Percentiles rank a stretch among this genome's conserved stretches.
Evolutionary conservation across 92 coral and sea anemone genomes (phyloP).

Genomic region (Meandrina meandrites): DNA sequence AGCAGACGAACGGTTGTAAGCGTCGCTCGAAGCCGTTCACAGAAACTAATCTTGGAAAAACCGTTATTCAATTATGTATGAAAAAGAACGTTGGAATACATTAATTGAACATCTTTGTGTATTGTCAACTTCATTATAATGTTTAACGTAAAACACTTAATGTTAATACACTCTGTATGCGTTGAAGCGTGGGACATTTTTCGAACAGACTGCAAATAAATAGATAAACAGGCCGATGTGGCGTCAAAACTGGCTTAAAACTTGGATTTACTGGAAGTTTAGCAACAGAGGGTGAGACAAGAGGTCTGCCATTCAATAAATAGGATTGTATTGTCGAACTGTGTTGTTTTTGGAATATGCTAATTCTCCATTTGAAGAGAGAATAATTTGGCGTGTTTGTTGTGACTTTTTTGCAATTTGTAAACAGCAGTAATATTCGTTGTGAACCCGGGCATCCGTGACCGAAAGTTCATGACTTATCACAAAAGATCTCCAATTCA

Average conservation of each 20-base stretch:
- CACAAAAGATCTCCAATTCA: not conserved
- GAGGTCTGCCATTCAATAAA: not conserved
- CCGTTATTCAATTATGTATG: slow-evolving; percentile 6
- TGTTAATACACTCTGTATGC: not conserved
- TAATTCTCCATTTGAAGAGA: not conserved
- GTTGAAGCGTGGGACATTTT: not conserved
- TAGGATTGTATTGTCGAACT: not conserved
- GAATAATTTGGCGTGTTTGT: not conserved
- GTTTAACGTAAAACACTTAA: slow-evolving; percentile 5
- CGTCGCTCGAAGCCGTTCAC: not conserved
- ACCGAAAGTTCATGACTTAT: not conserved
- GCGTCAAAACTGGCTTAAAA: not conserved
- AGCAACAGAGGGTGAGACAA: not conserved
- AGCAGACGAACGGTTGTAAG: not conserved
- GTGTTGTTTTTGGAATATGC: slow-evolving; percentile 13
- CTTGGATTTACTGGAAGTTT: not conserved
- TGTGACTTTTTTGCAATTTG: not conserved
- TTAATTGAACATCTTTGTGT: not conserved
- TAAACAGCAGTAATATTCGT: not conserved
- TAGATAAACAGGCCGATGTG: not conserved
- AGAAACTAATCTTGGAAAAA: not conserved
- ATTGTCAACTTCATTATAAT: slow-evolving; percentile 4
- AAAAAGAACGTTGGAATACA: slow-evolving; percentile 20
- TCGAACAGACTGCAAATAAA: not conserved
- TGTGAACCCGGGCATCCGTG: not conserved